Base-by-base conservation (phyloP, 2,113 vertebrate species). In the Dasypus novemcinctus region DNA sequence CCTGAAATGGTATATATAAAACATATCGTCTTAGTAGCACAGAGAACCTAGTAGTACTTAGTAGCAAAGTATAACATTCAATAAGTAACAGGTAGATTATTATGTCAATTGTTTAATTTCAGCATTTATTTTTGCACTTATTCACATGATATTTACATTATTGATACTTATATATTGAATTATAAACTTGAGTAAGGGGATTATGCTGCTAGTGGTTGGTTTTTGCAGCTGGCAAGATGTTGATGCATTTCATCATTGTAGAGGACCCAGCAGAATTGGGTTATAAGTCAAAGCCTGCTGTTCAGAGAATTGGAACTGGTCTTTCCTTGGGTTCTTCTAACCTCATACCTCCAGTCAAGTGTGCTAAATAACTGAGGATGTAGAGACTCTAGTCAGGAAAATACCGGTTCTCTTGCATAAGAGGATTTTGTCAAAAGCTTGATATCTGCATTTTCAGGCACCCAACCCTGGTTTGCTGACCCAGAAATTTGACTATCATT, bases 141-240 rank as follows among this genome's bases (percentile, higher is more conserved):
- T 82, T 75, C 82, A 15, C 33, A 33, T 38, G 52, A 49, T 75
- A 38, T 84, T 66, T 57, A 61, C 1, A 59, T 90, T 90, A 54
- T 76, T 76, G 74, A 31, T 41, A 33, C 78, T 59, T 49, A 23
- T 33, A 31, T 49, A 63, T 86, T n/a, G 82, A 61, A 12, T 72
- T 64, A 74, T 36, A 54, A 91, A 92, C 38, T 91, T 13, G 92
- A 95, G 68, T 90, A 85, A 95, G 91, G 10, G 7, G 54, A 89
- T 75, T 80, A 57, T 0, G 41, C 3, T 69, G 12, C 43, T 36
- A 36, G 38, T 52, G 33, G 15, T 83, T 33, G 2, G 38, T 79
- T 36, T 68, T 78, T 15, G 18, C 14, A 61, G 12, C 84, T 38
- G 25, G 49, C 33, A 92, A 82, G 69, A 49, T 27, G 23, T 61